Evolutionary conservation across 2,797 vertebrate species (phyloP).

Genomic region (Urophycis tenuis): DNA sequence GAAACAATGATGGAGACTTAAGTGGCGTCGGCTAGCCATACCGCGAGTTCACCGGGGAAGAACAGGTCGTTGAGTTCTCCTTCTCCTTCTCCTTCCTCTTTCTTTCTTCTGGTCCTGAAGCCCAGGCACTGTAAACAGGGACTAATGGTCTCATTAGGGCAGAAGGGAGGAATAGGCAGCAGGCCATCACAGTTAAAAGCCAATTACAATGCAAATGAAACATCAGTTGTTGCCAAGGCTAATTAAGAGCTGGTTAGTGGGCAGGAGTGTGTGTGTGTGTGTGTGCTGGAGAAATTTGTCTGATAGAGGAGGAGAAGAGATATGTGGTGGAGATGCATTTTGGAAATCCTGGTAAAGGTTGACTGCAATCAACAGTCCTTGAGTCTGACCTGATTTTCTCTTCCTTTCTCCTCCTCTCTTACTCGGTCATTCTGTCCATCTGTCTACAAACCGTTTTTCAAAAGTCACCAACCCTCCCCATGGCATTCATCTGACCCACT

Average conservation of each 20-base stretch:
- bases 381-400: constrained; percentile 10
- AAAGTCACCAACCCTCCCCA: neutral
- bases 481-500: neutral
- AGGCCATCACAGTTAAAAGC: constrained; percentile 22
- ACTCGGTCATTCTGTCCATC: neutral
- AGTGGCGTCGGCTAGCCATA: no score
- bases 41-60: no score
- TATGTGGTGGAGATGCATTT: constrained; percentile 17
- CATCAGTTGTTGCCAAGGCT: constrained; percentile 20
- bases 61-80: neutral
- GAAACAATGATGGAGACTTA: neutral
- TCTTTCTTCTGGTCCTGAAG: neutral
- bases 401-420: neutral
- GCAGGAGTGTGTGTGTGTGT: neutral
- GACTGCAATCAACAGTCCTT: constrained; percentile 25
- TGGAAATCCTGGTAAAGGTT: neutral
- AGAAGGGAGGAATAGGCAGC: constrained; percentile 13
- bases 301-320: neutral
- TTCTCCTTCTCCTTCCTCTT: neutral
- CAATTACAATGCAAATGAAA: constrained; percentile 41
- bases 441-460: neutral
- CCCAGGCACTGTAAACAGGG: constrained; percentile 23
- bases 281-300: neutral
- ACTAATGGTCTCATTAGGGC: constrained; percentile 22
- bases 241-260: constrained; percentile 24